These are phyloP conservation scores for Globodera rostochiensis DNA, from an alignment of 1,140 invertebrate species.

Conservation along the genomic window DNA sequence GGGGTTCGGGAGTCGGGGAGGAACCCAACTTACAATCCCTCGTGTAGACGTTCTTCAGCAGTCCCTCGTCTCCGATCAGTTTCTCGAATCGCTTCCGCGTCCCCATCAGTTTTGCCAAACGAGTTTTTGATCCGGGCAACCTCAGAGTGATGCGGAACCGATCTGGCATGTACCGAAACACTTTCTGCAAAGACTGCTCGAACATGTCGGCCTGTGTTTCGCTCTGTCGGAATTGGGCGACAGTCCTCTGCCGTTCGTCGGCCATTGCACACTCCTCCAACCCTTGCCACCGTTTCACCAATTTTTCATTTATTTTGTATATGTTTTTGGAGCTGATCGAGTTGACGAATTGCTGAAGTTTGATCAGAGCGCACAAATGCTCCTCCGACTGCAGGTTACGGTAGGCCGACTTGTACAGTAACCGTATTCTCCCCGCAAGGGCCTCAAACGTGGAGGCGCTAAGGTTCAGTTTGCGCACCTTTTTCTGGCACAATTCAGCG, in stretches of 20 bases:
- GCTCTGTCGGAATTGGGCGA: background rate
- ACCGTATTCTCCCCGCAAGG: background rate
- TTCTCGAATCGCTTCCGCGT: background rate
- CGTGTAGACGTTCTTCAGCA: background rate
- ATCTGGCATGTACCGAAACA: background rate
- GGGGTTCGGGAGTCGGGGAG: no score
- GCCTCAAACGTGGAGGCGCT: background rate
- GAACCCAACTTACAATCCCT: background rate
- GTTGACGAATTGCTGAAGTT: background rate
- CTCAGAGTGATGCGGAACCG: background rate
- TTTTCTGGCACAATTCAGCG: background rate
- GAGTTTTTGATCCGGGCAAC: background rate
- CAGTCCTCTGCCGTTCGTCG: background rate
- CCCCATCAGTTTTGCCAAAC: background rate
- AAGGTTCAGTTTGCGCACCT: background rate
- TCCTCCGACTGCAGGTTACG: background rate
- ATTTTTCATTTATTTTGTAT: background rate
- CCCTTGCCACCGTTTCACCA: background rate
- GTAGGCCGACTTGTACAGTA: background rate
- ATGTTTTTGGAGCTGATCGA: background rate
- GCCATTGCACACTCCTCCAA: background rate
- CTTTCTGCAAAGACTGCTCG: background rate
- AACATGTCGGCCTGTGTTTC: background rate
- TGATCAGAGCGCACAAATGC: background rate
- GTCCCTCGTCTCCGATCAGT: background rate